Percentiles rank a stretch among this genome's conserved stretches.
Conservation (phyloP, 2,113 vertebrate genomes). For the Ophiodon elongatus region DNA sequence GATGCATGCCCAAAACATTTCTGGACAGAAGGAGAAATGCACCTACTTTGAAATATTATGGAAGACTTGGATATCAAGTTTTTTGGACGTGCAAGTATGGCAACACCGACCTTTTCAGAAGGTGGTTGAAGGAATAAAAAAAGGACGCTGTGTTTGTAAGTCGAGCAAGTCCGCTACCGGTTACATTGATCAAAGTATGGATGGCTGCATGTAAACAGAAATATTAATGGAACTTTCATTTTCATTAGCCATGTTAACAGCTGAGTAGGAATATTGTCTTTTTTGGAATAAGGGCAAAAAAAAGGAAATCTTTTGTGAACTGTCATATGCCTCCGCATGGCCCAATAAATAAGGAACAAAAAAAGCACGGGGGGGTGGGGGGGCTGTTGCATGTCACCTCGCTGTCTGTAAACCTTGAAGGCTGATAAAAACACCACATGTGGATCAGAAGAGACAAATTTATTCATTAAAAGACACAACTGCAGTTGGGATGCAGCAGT, state of each 20-base stretch:
- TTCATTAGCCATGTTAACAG: not conserved
- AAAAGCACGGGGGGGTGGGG: too few relatives aligned
- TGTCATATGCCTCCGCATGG: not conserved
- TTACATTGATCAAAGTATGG: not conserved
- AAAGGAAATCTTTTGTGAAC: too few relatives aligned
- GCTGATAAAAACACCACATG: constrained; percentile 3
- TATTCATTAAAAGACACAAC: constrained; percentile 1
- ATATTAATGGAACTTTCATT: not conserved
- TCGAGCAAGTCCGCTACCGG: too few relatives aligned
- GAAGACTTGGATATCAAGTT: not conserved
- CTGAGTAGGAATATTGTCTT: not conserved
- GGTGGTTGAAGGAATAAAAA: too few relatives aligned
- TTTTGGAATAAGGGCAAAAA: too few relatives aligned
- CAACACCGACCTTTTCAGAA: too few relatives aligned
- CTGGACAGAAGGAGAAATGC: not conserved
- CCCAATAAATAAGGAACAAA: not conserved
- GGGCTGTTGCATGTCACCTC: not conserved
- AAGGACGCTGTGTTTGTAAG: too few relatives aligned
- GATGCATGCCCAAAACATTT: not conserved
- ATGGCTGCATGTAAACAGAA: not conserved
- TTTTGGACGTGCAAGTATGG: not conserved
- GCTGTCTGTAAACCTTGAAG: not conserved
- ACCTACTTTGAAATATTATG: not conserved
- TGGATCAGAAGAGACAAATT: constrained; percentile 4
- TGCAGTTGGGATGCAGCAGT: constrained; percentile 2